Conservation (phyloP, 2,888 invertebrate genomes). For the Aromia moschata region DNA sequence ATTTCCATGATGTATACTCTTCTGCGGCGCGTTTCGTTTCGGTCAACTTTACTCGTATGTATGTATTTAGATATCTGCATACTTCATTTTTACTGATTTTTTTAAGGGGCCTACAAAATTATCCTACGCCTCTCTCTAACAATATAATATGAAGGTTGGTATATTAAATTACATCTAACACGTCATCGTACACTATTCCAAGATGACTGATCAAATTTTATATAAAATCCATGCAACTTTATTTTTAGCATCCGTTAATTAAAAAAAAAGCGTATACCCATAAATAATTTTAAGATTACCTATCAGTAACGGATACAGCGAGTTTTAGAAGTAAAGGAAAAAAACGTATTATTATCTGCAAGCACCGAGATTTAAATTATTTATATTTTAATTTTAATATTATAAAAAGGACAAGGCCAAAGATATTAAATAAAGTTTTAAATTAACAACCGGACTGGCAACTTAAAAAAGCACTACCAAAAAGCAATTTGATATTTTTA, state of each 20-base stretch:
- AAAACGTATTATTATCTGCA: neutral
- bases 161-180: too few species aligned
- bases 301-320: neutral
- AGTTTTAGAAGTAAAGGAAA: neutral
- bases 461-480: slow-evolving; percentile 15
- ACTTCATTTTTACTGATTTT: too few species aligned
- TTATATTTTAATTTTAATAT: neutral
- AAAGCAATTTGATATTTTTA: slow-evolving; percentile 17
- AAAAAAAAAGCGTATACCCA: neutral
- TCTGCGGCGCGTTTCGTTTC: too few species aligned
- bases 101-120: too few species aligned
- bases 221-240: neutral
- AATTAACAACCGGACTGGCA: slow-evolving; percentile 12
- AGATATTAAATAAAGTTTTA: slow-evolving; percentile 13
- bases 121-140: too few species aligned
- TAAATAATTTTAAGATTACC: slow-evolving; percentile 2
- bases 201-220: neutral
- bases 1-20: too few species aligned
- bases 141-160: too few species aligned
- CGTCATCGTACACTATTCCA: neutral
- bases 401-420: slow-evolving; percentile 18
- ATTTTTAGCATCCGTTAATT: neutral
- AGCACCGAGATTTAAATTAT: slow-evolving; percentile 15
- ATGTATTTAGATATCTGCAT: too few species aligned
- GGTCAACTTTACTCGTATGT: too few species aligned